Percentiles rank a stretch among this genome's conserved stretches.
Conservation (phyloP, 2,797 vertebrate species). For the Myoxocephalus aenaeus region DNA sequence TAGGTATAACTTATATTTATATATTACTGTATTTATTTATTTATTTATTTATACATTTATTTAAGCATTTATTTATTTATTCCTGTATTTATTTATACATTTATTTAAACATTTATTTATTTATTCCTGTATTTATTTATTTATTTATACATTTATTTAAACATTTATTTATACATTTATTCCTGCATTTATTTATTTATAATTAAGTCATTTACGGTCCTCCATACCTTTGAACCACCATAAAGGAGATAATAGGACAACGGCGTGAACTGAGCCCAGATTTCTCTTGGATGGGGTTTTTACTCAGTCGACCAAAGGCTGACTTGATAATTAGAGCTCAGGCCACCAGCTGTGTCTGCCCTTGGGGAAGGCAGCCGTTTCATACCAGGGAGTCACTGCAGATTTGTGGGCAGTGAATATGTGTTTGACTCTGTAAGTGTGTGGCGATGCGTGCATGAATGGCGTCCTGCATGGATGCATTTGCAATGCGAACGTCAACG, state of each 20-base stretch:
- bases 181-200: too few relatives aligned
- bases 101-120: too few relatives aligned
- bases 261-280: slow-evolving; percentile 50
- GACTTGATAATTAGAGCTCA: slow-evolving; percentile 70
- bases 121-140: too few relatives aligned
- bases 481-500: background rate
- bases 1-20: too few relatives aligned
- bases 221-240: too few relatives aligned
- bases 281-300: slow-evolving; percentile 54
- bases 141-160: too few relatives aligned
- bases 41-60: too few relatives aligned
- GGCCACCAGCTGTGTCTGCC: slow-evolving; percentile 66
- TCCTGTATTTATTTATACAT: too few relatives aligned
- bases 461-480: background rate
- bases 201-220: too few relatives aligned
- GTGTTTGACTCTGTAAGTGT: slow-evolving; percentile 11
- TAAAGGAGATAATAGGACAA: slow-evolving; percentile 10
- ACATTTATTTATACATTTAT: too few relatives aligned
- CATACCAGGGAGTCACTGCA: slow-evolving; percentile 32
- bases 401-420: slow-evolving; percentile 23
- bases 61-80: too few relatives aligned
- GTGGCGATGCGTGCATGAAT: background rate
- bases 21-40: too few relatives aligned
- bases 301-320: slow-evolving; percentile 62
- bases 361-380: slow-evolving; percentile 52